Base-by-base conservation (phyloP, 2,888 invertebrate species). In the Zeuzera pyrina region DNA sequence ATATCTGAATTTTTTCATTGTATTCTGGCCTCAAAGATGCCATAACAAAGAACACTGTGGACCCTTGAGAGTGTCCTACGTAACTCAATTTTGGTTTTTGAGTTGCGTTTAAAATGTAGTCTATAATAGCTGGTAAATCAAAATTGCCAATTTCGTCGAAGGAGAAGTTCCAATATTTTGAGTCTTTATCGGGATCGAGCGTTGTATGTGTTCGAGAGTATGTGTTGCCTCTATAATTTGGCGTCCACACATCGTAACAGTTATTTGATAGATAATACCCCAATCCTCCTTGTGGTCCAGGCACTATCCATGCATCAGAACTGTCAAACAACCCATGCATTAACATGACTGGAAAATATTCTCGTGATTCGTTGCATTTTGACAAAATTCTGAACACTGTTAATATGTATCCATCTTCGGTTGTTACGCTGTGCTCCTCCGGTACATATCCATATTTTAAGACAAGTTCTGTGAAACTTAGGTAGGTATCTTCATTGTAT, bases 41-140 rank as follows among this genome's bases (percentile, higher is more conserved):
- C 85, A 88, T 84, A 0, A 87, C 85, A 54, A 78, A 88, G 47
- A 87, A 88, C 8, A 62, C 57, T 1, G 87, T 87, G 0, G 87
- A 86, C 12, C 92, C 93, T 50, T 85, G 85, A 0, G 91, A 92
- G 54, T 92, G 91, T 0, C 92, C 93, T 11, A 89, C 67, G 56
- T 91, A 92, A 42, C 86, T 86, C 0, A 93, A 36, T 29, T 86
- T 65, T 1, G 76, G 40, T 8, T 16, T 19, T 12, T 19, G 7
- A 5, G 29, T 29, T 4, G n/a, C 19, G 7, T 19, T 29, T n/a
- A 29, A 19, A 16, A 29, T 13, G 12, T 19, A 19, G 12, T 29
- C 29, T 8, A 29, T 29, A 6, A 29, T 12, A 0, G 89, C 86
- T 2, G 93, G 91, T 7, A 93, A 46, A 63, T 94, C 94, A 47